phyloP scores from a whole-genome alignment of 2,888 invertebrate species.

The Escarpia spicata region DNA sequence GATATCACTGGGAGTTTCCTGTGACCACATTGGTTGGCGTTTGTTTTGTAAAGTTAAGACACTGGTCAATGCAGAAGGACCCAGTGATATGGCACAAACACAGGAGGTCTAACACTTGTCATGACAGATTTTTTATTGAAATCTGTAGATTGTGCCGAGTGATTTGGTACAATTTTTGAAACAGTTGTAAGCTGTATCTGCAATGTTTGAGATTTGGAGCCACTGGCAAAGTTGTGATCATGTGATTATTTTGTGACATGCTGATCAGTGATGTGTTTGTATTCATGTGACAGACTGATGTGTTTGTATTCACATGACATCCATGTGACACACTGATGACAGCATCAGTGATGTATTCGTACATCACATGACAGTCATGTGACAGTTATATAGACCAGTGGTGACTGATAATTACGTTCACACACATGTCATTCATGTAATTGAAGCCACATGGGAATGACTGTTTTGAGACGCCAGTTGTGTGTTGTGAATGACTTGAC shows the following conservation, averaged over 20 bases:
- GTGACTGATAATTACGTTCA: neutral
- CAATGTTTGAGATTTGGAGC: neutral
- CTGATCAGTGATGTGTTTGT: neutral
- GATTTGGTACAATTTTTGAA: too few species aligned
- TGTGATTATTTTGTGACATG: too few species aligned
- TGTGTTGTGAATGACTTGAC: neutral
- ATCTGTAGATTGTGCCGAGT: neutral
- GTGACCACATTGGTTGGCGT: too few species aligned
- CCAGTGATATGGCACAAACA: neutral
- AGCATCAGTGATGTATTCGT: neutral
- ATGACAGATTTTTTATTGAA: neutral
- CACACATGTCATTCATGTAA: neutral
- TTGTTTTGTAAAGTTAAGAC: neutral
- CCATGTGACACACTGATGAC: neutral
- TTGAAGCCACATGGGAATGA: neutral
- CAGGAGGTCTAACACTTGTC: neutral
- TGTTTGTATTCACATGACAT: neutral
- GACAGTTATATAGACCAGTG: neutral
- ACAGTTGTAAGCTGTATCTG: too few species aligned
- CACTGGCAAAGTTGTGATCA: too few species aligned
- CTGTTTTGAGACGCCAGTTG: neutral
- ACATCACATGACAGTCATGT: neutral
- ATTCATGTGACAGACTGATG: neutral
- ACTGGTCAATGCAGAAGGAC: neutral
- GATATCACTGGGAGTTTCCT: too few species aligned